Conservation (phyloP, 2,797 vertebrate genomes). For the Sitta carolinensis region DNA sequence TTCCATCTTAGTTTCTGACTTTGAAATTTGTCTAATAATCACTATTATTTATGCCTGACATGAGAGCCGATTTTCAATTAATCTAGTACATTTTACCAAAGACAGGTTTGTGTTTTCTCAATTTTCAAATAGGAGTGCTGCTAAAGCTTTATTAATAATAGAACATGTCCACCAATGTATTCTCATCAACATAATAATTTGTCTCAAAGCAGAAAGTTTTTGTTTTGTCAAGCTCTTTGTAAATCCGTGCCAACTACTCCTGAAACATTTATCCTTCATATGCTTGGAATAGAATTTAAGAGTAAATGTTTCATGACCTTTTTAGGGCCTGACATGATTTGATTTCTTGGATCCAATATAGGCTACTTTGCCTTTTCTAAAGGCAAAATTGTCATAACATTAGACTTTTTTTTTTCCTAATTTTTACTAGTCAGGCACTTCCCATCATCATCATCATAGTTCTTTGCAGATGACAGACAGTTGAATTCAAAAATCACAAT, state of each 20-base stretch:
- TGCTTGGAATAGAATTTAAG: neutral
- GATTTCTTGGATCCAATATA: neutral
- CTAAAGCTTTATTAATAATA: neutral
- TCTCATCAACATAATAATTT: neutral
- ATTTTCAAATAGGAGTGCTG: neutral
- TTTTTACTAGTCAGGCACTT: neutral
- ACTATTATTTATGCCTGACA: accelerated
- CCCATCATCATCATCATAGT: neutral
- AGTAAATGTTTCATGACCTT: neutral
- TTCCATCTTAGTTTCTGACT: neutral
- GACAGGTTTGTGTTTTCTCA: neutral
- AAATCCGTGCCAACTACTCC: neutral
- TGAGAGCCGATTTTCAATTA: neutral
- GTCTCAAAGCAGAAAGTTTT: neutral
- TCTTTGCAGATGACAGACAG: neutral
- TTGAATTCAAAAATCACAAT: neutral
- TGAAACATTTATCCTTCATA: neutral
- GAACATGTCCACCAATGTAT: neutral
- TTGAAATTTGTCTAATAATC: neutral
- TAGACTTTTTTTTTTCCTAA: neutral
- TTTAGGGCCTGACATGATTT: neutral
- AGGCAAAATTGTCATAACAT: neutral
- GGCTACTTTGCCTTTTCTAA: neutral
- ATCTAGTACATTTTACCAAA: neutral
- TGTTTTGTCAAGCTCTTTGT: neutral